Evolutionary conservation across 2,113 vertebrate genomes (phyloP).

Genomic region (Alethe castanea): DNA sequence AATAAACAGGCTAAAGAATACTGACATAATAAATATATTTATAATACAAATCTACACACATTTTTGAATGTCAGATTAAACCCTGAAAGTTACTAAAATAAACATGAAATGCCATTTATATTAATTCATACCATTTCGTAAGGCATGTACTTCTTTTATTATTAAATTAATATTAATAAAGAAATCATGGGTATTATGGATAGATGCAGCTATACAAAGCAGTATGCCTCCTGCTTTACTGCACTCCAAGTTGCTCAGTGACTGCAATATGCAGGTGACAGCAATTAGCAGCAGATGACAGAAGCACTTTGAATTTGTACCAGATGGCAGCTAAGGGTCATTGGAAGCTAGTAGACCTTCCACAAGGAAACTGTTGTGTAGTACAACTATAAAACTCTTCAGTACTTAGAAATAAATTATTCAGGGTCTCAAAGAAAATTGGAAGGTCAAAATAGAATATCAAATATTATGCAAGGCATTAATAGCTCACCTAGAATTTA

Average conservation of each 20-base stretch:
- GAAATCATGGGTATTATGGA: not conserved
- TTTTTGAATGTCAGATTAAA: not conserved
- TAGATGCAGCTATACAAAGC: conserved; percentile 5
- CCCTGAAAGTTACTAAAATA: not conserved
- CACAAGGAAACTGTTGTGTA: conserved; percentile 55
- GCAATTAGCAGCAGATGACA: conserved; percentile 91
- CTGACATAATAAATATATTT: conserved; percentile 51
- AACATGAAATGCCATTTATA: not conserved
- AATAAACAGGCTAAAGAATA: conserved; percentile 38
- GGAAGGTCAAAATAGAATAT: conserved; percentile 2
- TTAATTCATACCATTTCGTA: not conserved
- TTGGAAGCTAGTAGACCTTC: conserved; percentile 69
- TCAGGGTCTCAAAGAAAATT: conserved; percentile 52
- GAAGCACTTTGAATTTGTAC: conserved; percentile 79
- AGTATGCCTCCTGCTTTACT: conserved; percentile 44
- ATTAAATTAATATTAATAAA: conserved; percentile 30
- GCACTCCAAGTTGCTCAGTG: conserved; percentile 73
- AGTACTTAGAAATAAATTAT: conserved; percentile 55
- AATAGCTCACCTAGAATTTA: not conserved
- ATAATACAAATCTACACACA: not conserved
- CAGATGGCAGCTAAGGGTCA: conserved; percentile 89
- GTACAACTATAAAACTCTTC: conserved; percentile 44
- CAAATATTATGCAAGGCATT: conserved; percentile 24
- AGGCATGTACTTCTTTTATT: not conserved
- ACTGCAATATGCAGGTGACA: conserved; percentile 84